A percentile compares a stretch with the other conserved stretches of the same genome.
Evolutionary conservation across 1,140 invertebrate genomes (phyloP).

Genomic region (Drosophila melanica): DNA sequence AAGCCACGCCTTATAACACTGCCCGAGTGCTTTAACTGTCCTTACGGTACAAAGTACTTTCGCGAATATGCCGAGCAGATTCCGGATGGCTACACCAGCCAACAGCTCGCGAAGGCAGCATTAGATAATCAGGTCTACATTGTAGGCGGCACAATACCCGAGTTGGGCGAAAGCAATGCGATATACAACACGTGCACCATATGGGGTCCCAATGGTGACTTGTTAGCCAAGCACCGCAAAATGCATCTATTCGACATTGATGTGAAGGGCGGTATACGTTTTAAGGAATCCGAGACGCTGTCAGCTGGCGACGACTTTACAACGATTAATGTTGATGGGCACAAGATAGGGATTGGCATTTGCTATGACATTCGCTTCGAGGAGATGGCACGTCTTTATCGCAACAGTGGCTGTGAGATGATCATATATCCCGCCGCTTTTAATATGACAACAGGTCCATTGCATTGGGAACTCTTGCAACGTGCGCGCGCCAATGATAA

Average conservation of each 20-base stretch:
- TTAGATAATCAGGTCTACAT: constrained; percentile 92
- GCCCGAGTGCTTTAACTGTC: constrained; percentile 97
- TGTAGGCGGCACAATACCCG: constrained; percentile 96
- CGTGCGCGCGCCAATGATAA: constrained; percentile 92
- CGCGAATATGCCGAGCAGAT: constrained; percentile 93
- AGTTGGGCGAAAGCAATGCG: constrained; percentile 86
- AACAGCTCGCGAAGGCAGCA: constrained; percentile 89
- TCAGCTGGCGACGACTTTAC: constrained; percentile 90
- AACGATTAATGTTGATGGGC: constrained; percentile 89
- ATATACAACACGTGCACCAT: constrained; percentile 96
- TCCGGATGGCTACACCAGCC: constrained; percentile 90
- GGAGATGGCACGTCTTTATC: constrained; percentile 93
- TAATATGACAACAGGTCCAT: constrained; percentile 97
- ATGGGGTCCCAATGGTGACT: constrained; percentile 91
- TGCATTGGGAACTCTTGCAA: constrained; percentile 95
- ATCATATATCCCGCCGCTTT: constrained; percentile 97
- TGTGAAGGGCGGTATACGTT: constrained; percentile 95
- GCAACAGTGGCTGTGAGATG: constrained; percentile 91
- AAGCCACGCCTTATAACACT: constrained; percentile 92
- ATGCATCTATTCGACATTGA: constrained; percentile 98
- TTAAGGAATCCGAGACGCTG: constrained; percentile 95
- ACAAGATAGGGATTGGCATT: constrained; percentile 95
- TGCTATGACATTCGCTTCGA: constrained; percentile 97
- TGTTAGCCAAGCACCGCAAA: constrained; percentile 91
- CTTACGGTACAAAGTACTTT: constrained; percentile 91